Base-by-base conservation (phyloP, 2,797 vertebrate genomes). In the Sebastiscus albofasciatus region DNA sequence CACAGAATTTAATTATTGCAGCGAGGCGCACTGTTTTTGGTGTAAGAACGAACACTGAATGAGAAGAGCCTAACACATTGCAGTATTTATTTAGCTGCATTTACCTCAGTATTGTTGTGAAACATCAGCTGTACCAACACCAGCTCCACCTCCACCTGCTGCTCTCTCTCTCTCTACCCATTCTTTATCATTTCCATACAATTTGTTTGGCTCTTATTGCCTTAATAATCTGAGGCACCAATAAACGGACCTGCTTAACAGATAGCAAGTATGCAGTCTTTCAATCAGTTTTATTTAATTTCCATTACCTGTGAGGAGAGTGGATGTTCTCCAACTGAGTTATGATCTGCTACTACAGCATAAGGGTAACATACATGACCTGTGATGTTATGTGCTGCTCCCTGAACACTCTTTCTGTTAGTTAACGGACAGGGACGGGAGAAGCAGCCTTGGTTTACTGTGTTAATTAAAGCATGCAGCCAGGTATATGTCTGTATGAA, bases 401-500 rank as follows among this genome's bases (percentile, higher is more conserved):
- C 70, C 76, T 36, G 56, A 85, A 68, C 72, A 24, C 74, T 11
- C 62, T 60, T 83, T 34, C 24, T 72, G 46, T 71, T 68, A 66
- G 60, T 87, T 87, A 83, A 80, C 82, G 65, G 75, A 39, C 76
- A 46, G 77, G 18, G 27, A 33, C 7, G 52, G 62, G 33, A 31
- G 22, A 49, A 49, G 46, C 16, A 52, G 33, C 72, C 8, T 6
- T 31, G 12, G 42, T 52, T 67, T 67, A 4, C 49, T 26, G 29
- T 56, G 77, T 82, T 84, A 81, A 85, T 88, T 90, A 90, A 89
- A 67, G 60, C 67, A 55, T 8, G 34, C 75, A 70, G 64, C n/a
- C 77, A 65, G 54, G 54, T 68, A 16, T 64, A 60, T 31, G 31
- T 72, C 27, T 62, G 11, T 62, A 64, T 87, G 65, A 82, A 81